Base-by-base conservation (phyloP, 2,797 vertebrate genomes). In the Furcifer pardalis region DNA sequence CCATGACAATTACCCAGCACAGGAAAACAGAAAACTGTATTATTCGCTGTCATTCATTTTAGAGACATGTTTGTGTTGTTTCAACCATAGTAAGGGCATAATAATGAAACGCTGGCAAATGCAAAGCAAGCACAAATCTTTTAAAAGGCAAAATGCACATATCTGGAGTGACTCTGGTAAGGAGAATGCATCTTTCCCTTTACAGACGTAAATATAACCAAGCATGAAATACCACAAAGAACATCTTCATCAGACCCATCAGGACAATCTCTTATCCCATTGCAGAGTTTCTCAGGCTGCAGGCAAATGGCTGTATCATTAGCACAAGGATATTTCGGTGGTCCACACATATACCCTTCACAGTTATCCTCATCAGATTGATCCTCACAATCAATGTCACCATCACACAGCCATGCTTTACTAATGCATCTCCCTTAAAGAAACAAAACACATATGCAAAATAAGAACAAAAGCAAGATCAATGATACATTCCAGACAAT, bases 381-480 rank as follows among this genome's bases (percentile, higher is more conserved):
- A 96, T 99, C 98, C 92, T 99, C 99, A 90, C 99, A 99, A 94
- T 99, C 99, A 17, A 98, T 97, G 95, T 99, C 99, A 73, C 99
- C 98, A 88, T 99, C 99, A 91, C 99, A 99, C 15, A 99, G 97
- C 99, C 99, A 99, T 82, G 97, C 98, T 95, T 98, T 99, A 93
- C 98, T 99, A 96, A 99, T 98, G 92, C 99, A 99, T 95, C 98
- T 98, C 93, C 99, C 99, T 99, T 93, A 83, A 92, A 90, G 87
- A 93, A 92, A 95, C 94, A 78, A 95, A 86, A 95, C 94, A 94
- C 17, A 92, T 82, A 90, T 73, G 91, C 77, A 9, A 82, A 93
- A 93, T 94, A 89, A 93, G 91, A 88, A 75, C 56, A n/a, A 74
- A 87, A 86, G 79, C 35, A 90, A 74, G 87, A 56, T 83, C 77